These are phyloP conservation scores for Protophormia terraenovae DNA, from an alignment of 2,888 invertebrate genomes.

Conservation along the genomic window DNA sequence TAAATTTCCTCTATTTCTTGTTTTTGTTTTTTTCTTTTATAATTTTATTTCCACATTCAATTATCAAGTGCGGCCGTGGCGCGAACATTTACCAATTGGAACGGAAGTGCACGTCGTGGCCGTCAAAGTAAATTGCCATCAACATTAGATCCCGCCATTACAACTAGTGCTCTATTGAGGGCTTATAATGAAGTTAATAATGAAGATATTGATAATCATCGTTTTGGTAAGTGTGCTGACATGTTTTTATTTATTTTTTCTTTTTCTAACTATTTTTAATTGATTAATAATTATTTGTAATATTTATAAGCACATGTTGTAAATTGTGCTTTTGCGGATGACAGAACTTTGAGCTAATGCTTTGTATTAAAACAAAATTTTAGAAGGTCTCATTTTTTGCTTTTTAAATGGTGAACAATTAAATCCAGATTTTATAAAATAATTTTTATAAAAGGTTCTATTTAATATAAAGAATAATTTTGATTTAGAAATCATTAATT, in stretches of 20 bases:
- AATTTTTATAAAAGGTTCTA: too few relatives aligned
- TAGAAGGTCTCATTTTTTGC: too few relatives aligned
- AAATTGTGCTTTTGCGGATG: neutral
- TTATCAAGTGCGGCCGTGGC: conserved; percentile 87
- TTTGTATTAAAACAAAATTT: neutral
- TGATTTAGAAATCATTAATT: too few relatives aligned
- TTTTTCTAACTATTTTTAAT: neutral
- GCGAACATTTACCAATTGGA: conserved; percentile 87
- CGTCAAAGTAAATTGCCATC: conserved; percentile 84
- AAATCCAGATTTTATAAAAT: too few relatives aligned
- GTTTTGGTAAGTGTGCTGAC: conserved; percentile 81
- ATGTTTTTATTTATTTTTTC: neutral
- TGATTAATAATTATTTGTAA: neutral
- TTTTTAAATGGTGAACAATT: too few relatives aligned
- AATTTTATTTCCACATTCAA: neutral
- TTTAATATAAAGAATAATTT: too few relatives aligned
- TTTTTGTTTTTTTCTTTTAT: neutral
- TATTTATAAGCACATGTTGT: neutral
- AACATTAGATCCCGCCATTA: conserved; percentile 88
- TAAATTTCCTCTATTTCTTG: conserved; percentile 26
- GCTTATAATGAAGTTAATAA: conserved; percentile 84
- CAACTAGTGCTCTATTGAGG: conserved; percentile 87
- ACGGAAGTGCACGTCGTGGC: conserved; percentile 87
- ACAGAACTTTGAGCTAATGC: neutral
- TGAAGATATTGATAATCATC: conserved; percentile 81